Percentiles rank a stretch among this genome's conserved stretches.
Evolutionary conservation across 1,140 invertebrate genomes (phyloP).

Genomic region (Leucophenga varia): DNA sequence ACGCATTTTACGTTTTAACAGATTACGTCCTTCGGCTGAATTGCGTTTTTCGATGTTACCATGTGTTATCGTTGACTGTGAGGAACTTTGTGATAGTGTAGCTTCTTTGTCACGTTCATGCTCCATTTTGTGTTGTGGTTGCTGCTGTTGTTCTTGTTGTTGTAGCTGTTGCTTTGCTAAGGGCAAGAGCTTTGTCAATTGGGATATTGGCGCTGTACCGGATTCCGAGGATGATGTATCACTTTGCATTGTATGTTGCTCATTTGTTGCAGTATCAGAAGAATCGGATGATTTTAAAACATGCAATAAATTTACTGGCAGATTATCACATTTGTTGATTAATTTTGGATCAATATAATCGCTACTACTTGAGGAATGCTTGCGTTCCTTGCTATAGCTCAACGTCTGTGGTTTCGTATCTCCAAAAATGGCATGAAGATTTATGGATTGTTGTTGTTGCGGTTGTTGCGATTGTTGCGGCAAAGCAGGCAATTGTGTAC

Average conservation of each 20-base stretch:
- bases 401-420: not conserved
- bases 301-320: constrained; percentile 34
- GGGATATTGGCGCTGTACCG: not conserved
- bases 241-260: not conserved
- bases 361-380: constrained; percentile 4
- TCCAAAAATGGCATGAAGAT: constrained; percentile 38
- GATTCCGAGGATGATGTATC: constrained; percentile 12
- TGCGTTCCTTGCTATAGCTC: constrained; percentile 5
- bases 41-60: constrained; percentile 30
- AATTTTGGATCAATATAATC: constrained; percentile 52
- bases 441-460: constrained; percentile 22
- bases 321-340: constrained; percentile 54
- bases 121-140: not conserved
- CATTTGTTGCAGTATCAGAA: constrained; percentile 18
- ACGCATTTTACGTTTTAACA: constrained; percentile 49
- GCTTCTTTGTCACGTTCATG: not conserved
- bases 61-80: constrained; percentile 34
- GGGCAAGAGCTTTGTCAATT: constrained; percentile 5
- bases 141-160: not conserved
- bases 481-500: not conserved
- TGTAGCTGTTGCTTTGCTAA: not conserved
- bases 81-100: constrained; percentile 19
- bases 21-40: constrained; percentile 40
- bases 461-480: not conserved
- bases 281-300: constrained; percentile 13